Evolutionary conservation across 23 tunicate species (phyloP).

Genomic region (Trididemnum nubilum): DNA sequence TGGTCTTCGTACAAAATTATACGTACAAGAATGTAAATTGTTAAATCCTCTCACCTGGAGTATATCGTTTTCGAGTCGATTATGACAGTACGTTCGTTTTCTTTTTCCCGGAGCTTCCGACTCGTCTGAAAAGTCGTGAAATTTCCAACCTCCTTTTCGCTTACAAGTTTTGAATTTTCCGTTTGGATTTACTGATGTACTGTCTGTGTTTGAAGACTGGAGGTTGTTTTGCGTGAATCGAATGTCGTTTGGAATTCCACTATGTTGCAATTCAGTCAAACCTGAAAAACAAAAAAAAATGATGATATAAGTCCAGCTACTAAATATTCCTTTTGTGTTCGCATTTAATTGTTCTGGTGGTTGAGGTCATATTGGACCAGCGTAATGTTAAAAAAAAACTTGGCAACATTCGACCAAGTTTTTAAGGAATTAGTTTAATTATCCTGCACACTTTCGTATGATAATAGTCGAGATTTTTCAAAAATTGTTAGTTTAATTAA

Average conservation of each 20-base stretch:
- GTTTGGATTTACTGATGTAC: background rate
- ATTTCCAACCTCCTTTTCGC: conserved; percentile 85
- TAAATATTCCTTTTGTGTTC: no score
- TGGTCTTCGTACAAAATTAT: no score
- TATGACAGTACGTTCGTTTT: conserved; percentile 71
- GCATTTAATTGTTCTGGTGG: no score
- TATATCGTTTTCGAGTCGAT: conserved; percentile 72
- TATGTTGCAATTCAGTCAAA: conserved; percentile 8
- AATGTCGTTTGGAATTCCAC: background rate
- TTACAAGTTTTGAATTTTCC: conserved; percentile 30
- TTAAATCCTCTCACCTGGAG: conserved; percentile 71
- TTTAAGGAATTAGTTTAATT: no score
- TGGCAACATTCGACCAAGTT: no score
- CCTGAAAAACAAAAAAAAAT: background rate
- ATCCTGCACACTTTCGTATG: no score
- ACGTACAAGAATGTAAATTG: no score
- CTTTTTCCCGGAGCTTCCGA: conserved; percentile 58
- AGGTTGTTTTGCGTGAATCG: background rate
- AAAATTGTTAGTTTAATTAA: no score
- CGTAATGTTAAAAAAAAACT: no score
- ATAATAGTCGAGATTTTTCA: no score
- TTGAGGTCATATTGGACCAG: no score
- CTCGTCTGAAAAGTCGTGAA: conserved; percentile 86
- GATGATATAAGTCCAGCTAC: no score
- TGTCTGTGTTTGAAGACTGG: background rate